phyloP scores from a whole-genome alignment of 2,888 invertebrate species.

The Drosophila mimetica region DNA sequence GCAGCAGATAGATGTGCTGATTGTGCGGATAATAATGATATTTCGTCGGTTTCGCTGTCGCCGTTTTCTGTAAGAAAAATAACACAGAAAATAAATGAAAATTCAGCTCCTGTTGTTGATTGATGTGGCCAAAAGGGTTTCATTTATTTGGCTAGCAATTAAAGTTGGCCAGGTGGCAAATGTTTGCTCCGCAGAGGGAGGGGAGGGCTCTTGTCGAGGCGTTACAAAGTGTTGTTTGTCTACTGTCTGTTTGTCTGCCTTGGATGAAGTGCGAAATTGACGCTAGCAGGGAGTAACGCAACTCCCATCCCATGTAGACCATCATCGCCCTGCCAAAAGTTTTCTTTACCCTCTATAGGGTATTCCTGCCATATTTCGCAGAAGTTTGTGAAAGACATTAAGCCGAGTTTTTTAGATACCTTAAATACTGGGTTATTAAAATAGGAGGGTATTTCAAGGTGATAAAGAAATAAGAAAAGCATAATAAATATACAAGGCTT shows the following conservation, averaged over 20 bases:
- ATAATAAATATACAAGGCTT: no score
- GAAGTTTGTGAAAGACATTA: constrained; percentile 6
- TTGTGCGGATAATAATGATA: constrained; percentile 97
- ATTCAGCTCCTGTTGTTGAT: constrained; percentile 26
- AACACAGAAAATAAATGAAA: constrained; percentile 20
- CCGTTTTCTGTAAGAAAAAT: constrained; percentile 86
- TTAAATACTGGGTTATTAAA: neutral
- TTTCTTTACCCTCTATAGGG: neutral
- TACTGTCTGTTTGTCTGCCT: constrained; percentile 27
- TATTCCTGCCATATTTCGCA: neutral
- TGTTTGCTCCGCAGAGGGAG: constrained; percentile 21
- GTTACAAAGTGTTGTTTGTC: constrained; percentile 48
- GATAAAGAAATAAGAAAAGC: no score
- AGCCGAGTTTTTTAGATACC: neutral
- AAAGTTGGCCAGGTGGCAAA: constrained; percentile 29
- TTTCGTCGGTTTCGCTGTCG: constrained; percentile 93
- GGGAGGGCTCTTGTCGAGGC: constrained; percentile 26
- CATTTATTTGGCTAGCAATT: constrained; percentile 38
- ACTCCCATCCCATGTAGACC: neutral
- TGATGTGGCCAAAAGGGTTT: constrained; percentile 43
- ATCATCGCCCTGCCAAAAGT: constrained; percentile 8
- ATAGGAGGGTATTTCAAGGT: neutral
- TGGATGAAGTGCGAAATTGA: constrained; percentile 63
- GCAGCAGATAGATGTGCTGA: constrained; percentile 95
- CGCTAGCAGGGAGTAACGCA: constrained; percentile 26